Conservation (phyloP, 2,113 vertebrate genomes). For the Sceloporus undulatus region DNA sequence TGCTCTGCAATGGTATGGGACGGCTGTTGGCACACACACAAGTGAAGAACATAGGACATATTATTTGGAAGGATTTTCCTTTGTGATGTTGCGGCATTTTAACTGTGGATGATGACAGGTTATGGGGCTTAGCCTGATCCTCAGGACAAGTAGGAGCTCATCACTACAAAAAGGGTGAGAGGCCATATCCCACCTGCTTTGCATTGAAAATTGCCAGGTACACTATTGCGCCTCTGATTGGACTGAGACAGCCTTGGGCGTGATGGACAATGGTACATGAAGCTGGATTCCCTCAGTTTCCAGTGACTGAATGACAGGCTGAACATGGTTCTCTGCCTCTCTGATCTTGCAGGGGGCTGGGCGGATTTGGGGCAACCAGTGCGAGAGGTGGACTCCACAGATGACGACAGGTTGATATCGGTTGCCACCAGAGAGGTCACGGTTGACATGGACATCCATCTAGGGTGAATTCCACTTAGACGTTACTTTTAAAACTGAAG, state of each 20-base stretch:
- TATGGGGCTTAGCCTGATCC: accelerated
- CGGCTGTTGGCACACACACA: neutral
- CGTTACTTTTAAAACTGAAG: neutral
- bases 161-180: neutral
- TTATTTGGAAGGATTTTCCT: too few species aligned
- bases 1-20: neutral
- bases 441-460: neutral
- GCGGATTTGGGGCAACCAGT: neutral
- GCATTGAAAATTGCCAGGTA: accelerated
- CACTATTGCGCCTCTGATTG: too few species aligned
- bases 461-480: neutral
- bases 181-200: neutral
- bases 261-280: too few species aligned
- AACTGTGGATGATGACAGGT: too few species aligned
- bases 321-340: too few species aligned
- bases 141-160: accelerated
- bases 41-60: too few species aligned
- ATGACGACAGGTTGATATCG: neutral
- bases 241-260: accelerated
- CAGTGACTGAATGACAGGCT: too few species aligned
- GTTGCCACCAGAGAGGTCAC: neutral
- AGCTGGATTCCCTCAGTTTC: too few species aligned
- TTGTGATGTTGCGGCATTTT: neutral
- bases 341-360: too few species aligned
- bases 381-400: neutral